Evolutionary conservation across 1,140 invertebrate species (phyloP), one percentile per base, ranked within the genome.

Genomic region (Neodiprion lecontei): DNA sequence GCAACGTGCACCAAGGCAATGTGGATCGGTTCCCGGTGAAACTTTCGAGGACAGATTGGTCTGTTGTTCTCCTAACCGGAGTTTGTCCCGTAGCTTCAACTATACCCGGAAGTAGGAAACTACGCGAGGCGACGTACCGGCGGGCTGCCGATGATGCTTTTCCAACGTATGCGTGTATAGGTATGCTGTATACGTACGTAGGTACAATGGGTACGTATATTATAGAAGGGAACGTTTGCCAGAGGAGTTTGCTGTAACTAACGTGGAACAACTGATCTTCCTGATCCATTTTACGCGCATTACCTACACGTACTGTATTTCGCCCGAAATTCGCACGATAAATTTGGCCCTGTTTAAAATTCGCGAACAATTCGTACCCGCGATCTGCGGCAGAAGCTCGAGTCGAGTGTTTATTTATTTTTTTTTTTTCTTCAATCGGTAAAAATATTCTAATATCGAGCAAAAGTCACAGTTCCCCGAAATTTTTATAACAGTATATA

Each of bases 21-120:
- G 53, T 61, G 53, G 53, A 61, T 61, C 53, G 53, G 53, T 61
- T 14, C 11, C 53, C n/a, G 53, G 53, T 61, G 53, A 61, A 61
- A 61, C 53, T 61, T 61, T 61, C 5, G 11, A 61, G 53, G 53
- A 61, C 53, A 61, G 53, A 61, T 61, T 61, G 53, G 53, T 61
- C 53, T 61, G 53, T 61, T 61, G 53, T 61, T 61, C 53, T 61
- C 53, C 4, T 17, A 61, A 17, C 53, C 28, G 11, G 53, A 61
- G 53, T 61, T 61, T 61, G 53, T 61, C 8, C 5, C 53, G n/a
- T 9, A 12, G 53, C n/a, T 61, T 61, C 53, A 61, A 61, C 53
- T 61, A 61, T 3, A 40, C 4, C 53, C 53, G 53, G n/a, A 61
- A 5, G 53, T 17, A 61, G 28, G 28, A 40, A 40, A 40, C 1